Evolutionary conservation across 1,140 invertebrate genomes (phyloP).

Genomic region (Drosophila parabipectinata): DNA sequence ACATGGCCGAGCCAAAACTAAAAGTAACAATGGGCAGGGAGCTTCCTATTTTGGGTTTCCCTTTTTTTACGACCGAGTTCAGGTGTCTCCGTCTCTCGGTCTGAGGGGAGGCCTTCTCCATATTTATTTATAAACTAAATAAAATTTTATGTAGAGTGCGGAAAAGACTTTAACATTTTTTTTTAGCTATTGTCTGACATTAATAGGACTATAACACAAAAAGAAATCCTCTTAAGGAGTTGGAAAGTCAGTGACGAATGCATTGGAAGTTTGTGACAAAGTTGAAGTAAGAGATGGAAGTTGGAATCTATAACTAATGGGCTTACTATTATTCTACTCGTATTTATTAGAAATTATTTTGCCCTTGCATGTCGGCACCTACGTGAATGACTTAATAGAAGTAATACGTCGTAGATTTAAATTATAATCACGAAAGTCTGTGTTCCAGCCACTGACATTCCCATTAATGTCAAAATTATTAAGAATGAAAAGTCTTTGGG

Average conservation of each 20-base stretch:
- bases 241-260: neutral
- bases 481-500: neutral
- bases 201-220: neutral
- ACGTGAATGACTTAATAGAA: too few relatives aligned
- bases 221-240: neutral
- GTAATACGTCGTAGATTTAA: neutral
- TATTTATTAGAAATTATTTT: neutral
- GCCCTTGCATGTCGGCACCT: neutral
- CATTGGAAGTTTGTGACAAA: neutral
- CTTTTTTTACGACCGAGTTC: slow-evolving; percentile 1
- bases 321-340: too few relatives aligned
- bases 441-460: neutral
- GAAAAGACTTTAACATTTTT: neutral
- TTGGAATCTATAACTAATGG: too few relatives aligned
- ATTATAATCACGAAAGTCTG: neutral
- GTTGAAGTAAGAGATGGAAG: neutral
- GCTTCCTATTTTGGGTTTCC: neutral
- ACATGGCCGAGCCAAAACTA: slow-evolving; percentile 7
- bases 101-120: neutral
- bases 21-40: neutral
- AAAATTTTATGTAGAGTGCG: neutral
- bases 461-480: neutral
- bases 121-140: neutral
- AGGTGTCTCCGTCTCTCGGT: neutral
- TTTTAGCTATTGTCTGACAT: neutral